Evolutionary conservation across 2,797 vertebrate species (phyloP).

Genomic region (Scleropages formosus): DNA sequence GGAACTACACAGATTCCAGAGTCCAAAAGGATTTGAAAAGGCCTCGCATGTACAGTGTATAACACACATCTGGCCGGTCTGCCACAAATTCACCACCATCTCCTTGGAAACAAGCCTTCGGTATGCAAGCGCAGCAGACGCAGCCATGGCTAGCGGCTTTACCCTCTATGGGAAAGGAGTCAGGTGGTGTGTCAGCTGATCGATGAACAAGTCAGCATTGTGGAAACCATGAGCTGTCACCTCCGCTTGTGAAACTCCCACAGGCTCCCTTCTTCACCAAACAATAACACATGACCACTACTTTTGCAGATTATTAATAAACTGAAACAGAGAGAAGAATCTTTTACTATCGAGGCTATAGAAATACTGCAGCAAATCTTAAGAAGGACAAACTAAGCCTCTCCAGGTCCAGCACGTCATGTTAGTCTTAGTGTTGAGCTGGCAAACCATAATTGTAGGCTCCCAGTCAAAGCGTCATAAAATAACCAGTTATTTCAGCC

Average conservation of each 20-base stretch:
- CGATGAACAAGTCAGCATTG: background rate
- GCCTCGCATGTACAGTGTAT: background rate
- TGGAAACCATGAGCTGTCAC: too few relatives aligned
- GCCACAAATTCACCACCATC: background rate
- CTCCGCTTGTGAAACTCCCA: too few relatives aligned
- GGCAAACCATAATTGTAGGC: conserved; percentile 17
- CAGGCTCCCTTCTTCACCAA: too few relatives aligned
- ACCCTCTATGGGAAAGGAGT: background rate
- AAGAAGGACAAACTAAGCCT: too few relatives aligned
- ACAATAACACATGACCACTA: too few relatives aligned
- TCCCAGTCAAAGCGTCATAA: background rate
- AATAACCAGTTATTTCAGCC: background rate
- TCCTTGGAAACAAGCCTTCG: background rate
- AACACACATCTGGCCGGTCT: background rate
- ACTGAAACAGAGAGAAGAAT: too few relatives aligned
- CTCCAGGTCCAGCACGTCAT: background rate
- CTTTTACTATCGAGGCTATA: too few relatives aligned
- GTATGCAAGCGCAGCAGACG: background rate
- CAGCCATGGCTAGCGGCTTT: background rate
- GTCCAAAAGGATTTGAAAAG: background rate
- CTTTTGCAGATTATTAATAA: too few relatives aligned
- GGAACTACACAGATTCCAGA: too few relatives aligned
- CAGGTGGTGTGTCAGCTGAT: background rate
- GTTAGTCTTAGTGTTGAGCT: background rate
- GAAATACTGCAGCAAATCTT: too few relatives aligned